Evolutionary conservation across 2,797 vertebrate genomes (phyloP).

Genomic region (Australoheros facetus): DNA sequence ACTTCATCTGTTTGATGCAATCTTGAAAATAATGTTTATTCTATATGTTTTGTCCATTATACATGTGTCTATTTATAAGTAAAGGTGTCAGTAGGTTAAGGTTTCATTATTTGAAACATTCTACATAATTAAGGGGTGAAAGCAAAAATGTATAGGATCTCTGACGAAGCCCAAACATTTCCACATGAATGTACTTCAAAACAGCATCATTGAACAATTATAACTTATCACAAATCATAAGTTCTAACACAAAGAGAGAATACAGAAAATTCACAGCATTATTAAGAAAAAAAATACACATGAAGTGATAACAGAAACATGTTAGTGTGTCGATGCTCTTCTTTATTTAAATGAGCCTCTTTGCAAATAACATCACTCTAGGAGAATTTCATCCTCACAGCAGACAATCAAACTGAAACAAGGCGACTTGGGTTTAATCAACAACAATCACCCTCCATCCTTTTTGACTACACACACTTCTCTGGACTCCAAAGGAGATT

Average conservation of each 20-base stretch:
- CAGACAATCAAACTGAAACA: slow-evolving; percentile 67
- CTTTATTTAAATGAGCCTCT: slow-evolving; percentile 62
- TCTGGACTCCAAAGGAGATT: slow-evolving; percentile 30
- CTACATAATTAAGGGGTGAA: slow-evolving; percentile 23
- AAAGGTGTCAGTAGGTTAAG: slow-evolving; percentile 24
- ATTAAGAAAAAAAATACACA: slow-evolving; percentile 48
- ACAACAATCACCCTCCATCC: slow-evolving; percentile 11
- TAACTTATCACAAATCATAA: slow-evolving; percentile 47
- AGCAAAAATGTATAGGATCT: slow-evolving; percentile 26
- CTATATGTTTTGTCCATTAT: slow-evolving; percentile 26
- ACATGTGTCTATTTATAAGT: slow-evolving; percentile 24
- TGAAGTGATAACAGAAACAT: slow-evolving; percentile 50
- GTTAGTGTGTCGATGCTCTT: slow-evolving; percentile 41
- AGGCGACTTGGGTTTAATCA: slow-evolving; percentile 68
- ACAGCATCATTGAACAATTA: slow-evolving; percentile 30
- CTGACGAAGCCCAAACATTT: slow-evolving; percentile 2
- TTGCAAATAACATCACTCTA: slow-evolving; percentile 40
- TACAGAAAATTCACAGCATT: slow-evolving; percentile 57
- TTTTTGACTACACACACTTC: slow-evolving; percentile 22
- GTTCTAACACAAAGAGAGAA: slow-evolving; percentile 53
- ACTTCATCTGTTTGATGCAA: slow-evolving; percentile 20
- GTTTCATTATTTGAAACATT: neutral
- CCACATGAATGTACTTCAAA: slow-evolving; percentile 35
- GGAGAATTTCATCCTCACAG: slow-evolving; percentile 52
- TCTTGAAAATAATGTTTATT: slow-evolving; percentile 39